Evolutionary conservation across 2,113 vertebrate species (phyloP), one percentile per base, ranked within the genome.

Genomic region (Mormyrus iriodes): DNA sequence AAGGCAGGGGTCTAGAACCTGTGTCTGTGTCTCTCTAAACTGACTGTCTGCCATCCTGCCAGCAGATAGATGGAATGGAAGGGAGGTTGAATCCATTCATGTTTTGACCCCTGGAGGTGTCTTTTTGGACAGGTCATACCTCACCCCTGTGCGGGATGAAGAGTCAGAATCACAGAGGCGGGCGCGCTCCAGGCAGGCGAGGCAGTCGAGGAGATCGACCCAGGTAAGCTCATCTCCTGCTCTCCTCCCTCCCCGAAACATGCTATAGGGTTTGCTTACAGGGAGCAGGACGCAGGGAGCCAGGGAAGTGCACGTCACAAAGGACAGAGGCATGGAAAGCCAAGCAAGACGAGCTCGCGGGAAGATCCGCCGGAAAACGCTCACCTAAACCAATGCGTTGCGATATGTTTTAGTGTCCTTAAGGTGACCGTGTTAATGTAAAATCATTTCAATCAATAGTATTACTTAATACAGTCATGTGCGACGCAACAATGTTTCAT

Each of bases 121-220:
- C 3, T 87, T 0, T 39, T 31, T 48, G 15, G 42, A 51, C 91
- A 99, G 98, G 95, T 99, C 98, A 91, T 99, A 99, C 95, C 97
- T 99, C 95, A 99, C 98, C 92, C 98, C 98, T 92, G 98, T 99
- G 93, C 96, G 98, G 90, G 98, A 99, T 92, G 98, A 99, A 95
- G 98, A 99, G 90, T 99, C 98, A 0, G 98, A 99, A 94, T 99
- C 98, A 91, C 98, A 99, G 95, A 98, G 98, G 95, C 99, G 97
- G 97, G 98, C 98, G 92, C 97, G 98, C 92, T 99, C 98, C 91
- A 97, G 98, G 93, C 98, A 99, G 96, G 98, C 98, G 88, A 97
- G 98, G 90, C 98, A 99, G 95, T 98, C 98, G 31, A 97, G 98
- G 95, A 97, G 98, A 94, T 99, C 98, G 92, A 99, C 98, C 24